phyloP scores from a whole-genome alignment of 1,140 invertebrate species.

The Hyles euphorbiae region DNA sequence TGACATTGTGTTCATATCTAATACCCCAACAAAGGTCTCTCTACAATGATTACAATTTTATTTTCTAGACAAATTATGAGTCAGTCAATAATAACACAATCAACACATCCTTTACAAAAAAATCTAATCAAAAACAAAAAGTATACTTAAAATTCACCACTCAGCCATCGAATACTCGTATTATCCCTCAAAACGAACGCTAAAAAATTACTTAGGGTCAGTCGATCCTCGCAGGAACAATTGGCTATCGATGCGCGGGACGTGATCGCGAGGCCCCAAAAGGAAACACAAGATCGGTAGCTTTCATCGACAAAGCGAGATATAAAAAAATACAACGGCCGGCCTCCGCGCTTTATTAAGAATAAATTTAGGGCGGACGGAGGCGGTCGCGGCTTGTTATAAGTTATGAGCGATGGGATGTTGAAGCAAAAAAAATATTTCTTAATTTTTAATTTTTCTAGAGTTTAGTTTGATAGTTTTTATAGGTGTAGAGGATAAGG shows the following conservation, averaged over 20 bases:
- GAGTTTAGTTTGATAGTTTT: not conserved
- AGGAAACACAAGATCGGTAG: constrained; percentile 37
- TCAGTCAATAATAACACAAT: no score
- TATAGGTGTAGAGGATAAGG: no score
- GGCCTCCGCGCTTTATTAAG: constrained; percentile 68
- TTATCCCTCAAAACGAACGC: no score
- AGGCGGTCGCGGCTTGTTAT: constrained; percentile 12
- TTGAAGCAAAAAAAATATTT: not conserved
- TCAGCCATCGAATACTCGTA: no score
- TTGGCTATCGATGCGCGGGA: constrained; percentile 11
- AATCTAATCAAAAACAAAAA: no score
- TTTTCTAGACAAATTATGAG: no score
- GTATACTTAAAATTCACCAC: no score
- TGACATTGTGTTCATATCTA: no score
- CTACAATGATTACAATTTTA: no score
- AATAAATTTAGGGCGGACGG: constrained; percentile 63
- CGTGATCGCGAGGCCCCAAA: constrained; percentile 20
- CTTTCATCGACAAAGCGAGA: constrained; percentile 55
- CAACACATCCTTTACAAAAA: no score
- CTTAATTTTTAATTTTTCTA: not conserved
- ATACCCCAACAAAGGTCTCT: no score
- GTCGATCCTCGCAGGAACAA: constrained; percentile 11
- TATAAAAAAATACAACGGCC: constrained; percentile 68
- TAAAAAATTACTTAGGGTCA: constrained; percentile 9
- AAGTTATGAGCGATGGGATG: constrained; percentile 13